phyloP scores from a whole-genome alignment of 1,140 invertebrate species.

The Tetragnatha versicolor region DNA sequence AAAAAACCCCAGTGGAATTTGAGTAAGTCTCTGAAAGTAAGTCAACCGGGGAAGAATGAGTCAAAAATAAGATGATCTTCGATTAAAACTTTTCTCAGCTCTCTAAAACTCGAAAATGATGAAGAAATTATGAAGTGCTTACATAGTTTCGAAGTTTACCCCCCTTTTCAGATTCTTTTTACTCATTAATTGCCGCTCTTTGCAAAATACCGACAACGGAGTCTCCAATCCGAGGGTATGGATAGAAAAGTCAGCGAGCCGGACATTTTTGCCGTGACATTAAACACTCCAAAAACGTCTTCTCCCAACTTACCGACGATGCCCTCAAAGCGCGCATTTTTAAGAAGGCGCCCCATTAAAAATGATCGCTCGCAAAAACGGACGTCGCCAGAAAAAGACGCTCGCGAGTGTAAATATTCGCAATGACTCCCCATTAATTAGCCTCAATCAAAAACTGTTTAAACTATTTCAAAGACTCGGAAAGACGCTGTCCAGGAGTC shows the following conservation, averaged over 20 bases:
- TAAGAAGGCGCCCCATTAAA: constrained; percentile 12
- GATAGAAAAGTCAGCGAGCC: background rate
- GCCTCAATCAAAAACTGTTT: constrained; percentile 46
- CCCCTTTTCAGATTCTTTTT: constrained; percentile 15
- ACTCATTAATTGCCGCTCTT: constrained; percentile 16
- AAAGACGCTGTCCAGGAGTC: constrained; percentile 10
- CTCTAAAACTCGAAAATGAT: constrained; percentile 9
- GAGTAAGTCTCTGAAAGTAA: too few species aligned
- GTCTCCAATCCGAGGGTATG: too few species aligned
- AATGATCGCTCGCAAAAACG: constrained; percentile 1
- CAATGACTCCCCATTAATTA: constrained; percentile 45
- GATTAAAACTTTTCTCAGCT: background rate
- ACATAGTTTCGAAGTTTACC: constrained; percentile 36
- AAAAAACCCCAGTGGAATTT: too few species aligned
- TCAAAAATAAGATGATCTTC: too few species aligned
- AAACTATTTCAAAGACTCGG: constrained; percentile 47
- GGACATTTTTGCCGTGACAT: constrained; percentile 25
- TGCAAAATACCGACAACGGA: constrained; percentile 26
- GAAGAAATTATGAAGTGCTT: constrained; percentile 40
- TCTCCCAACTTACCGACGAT: background rate
- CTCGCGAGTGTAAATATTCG: background rate
- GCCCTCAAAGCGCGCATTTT: constrained; percentile 4
- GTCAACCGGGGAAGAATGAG: too few species aligned
- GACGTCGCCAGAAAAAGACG: background rate
- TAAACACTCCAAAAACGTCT: background rate